phyloP scores from a whole-genome alignment of 2,113 vertebrate species.

The Brachypodius melanocephalos region DNA sequence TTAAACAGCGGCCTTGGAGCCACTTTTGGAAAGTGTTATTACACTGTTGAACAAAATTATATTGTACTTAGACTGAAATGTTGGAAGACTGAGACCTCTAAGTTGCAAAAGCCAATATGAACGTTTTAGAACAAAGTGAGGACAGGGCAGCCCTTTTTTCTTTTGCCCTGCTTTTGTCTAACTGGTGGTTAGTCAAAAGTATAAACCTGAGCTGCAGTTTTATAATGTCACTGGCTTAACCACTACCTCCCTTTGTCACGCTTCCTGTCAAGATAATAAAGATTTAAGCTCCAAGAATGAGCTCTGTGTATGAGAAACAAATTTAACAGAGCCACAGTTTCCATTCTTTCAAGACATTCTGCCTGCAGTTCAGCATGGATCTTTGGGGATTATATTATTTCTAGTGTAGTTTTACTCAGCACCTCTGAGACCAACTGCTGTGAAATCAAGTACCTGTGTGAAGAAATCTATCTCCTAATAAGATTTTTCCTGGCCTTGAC shows the following conservation, averaged over 20 bases:
- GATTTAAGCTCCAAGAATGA: slow-evolving; percentile 14
- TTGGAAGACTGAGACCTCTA: background rate
- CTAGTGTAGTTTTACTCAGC: slow-evolving; percentile 45
- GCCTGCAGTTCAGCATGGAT: slow-evolving; percentile 1
- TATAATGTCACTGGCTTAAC: background rate
- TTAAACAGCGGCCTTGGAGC: background rate
- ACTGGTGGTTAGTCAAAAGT: background rate
- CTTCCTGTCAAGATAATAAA: background rate
- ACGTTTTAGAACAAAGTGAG: background rate
- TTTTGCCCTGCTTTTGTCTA: background rate
- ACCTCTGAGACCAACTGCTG: slow-evolving; percentile 47
- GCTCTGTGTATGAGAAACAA: slow-evolving; percentile 24
- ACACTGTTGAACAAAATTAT: background rate
- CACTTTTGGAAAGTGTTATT: background rate
- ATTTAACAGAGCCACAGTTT: slow-evolving; percentile 19
- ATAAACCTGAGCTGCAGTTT: background rate
- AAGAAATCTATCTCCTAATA: slow-evolving; percentile 43
- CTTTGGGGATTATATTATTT: slow-evolving; percentile 60
- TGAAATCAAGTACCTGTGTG: slow-evolving; percentile 39
- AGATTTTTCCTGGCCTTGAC: background rate
- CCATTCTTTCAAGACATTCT: slow-evolving; percentile 25
- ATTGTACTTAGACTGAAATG: background rate
- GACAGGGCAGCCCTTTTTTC: background rate
- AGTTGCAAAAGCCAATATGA: background rate
- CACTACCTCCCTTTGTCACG: background rate